Percentiles rank a stretch among this genome's conserved stretches.
Conservation (phyloP, 1,140 invertebrate genomes). For the Thaumetopoea pityocampa region DNA sequence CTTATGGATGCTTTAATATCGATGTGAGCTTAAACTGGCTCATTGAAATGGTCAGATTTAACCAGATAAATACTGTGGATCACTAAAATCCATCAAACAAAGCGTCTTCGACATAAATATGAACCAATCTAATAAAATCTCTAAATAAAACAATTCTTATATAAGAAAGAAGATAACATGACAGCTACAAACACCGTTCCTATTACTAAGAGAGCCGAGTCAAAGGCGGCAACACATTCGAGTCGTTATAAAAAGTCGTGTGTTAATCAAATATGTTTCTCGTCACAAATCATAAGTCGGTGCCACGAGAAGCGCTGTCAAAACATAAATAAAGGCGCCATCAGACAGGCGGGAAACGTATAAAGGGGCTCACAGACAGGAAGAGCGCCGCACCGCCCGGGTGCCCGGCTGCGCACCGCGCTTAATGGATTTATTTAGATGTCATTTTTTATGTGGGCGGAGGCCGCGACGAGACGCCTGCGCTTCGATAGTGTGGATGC, state of each 20-base stretch:
- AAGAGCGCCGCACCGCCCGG: conserved; percentile 42
- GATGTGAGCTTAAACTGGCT: too few species aligned
- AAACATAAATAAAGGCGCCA: conserved; percentile 67
- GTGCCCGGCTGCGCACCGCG: too few species aligned
- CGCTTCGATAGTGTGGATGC: conserved; percentile 38
- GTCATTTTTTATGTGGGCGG: conserved; percentile 76
- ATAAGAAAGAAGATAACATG: too few species aligned
- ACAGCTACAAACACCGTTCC: neutral
- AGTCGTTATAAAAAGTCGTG: too few species aligned
- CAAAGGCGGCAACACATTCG: conserved; percentile 6
- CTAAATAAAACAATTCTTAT: too few species aligned
- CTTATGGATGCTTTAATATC: too few species aligned
- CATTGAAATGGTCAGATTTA: too few species aligned
- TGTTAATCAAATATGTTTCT: conserved; percentile 52
- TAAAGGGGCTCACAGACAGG: conserved; percentile 62
- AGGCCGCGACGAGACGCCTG: conserved; percentile 55
- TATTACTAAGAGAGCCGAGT: conserved; percentile 6
- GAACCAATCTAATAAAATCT: too few species aligned
- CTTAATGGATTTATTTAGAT: conserved; percentile 75
- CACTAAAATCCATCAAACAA: too few species aligned
- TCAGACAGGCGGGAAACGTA: conserved; percentile 43
- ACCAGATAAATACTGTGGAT: too few species aligned
- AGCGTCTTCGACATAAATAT: too few species aligned
- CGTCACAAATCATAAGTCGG: conserved; percentile 56
- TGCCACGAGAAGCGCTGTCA: conserved; percentile 40